phyloP scores from a whole-genome alignment of 2,113 vertebrate species.

The Alexandromys fortis region DNA sequence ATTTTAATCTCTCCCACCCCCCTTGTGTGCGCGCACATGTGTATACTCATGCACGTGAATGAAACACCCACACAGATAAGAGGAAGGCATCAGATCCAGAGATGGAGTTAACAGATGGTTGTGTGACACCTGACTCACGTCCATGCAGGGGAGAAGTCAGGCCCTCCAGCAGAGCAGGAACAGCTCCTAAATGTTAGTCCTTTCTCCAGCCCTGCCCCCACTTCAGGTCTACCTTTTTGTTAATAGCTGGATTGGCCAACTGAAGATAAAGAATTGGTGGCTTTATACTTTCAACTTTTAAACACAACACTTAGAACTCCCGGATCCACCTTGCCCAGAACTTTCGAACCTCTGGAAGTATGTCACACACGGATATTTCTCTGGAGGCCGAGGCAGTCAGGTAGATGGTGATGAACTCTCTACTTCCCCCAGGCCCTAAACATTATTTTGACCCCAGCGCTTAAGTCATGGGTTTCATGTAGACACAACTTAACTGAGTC shows the following conservation, averaged over 20 bases:
- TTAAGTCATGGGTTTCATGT: constrained; percentile 69
- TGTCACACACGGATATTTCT: not conserved
- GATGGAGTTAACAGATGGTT: not conserved
- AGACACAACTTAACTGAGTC: constrained; percentile 75
- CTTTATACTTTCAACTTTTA: not conserved
- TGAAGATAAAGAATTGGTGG: not conserved
- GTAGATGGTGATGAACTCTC: constrained; percentile 13
- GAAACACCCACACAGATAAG: not conserved
- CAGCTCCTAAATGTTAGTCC: not conserved
- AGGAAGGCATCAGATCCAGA: not conserved
- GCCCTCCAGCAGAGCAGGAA: not conserved
- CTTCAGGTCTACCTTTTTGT: not conserved
- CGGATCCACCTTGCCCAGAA: not conserved
- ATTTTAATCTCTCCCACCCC: not conserved
- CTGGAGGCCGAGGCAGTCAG: not conserved
- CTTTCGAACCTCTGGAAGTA: not conserved
- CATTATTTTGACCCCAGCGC: constrained; percentile 67
- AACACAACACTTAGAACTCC: not conserved
- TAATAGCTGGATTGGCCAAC: not conserved
- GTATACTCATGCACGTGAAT: too few relatives aligned
- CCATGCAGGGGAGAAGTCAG: not conserved
- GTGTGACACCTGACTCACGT: not conserved
- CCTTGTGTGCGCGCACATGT: not conserved
- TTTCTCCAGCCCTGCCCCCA: not conserved
- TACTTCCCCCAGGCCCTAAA: constrained; percentile 42